Evolutionary conservation across 2,888 invertebrate genomes (phyloP).

Genomic region (Timema cristinae): DNA sequence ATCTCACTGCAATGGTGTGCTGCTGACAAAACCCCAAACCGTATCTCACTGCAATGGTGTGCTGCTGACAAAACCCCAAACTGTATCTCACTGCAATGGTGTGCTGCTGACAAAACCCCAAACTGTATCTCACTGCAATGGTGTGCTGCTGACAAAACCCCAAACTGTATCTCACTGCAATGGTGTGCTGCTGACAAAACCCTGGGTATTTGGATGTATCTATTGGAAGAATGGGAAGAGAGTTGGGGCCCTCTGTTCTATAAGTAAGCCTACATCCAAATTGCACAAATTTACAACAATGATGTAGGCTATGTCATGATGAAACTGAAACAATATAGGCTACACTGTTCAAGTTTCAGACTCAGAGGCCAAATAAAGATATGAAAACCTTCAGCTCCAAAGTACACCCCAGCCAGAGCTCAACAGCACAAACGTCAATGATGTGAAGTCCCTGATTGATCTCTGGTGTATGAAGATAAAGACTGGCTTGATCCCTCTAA

Average conservation of each 20-base stretch:
- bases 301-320: conserved; percentile 9
- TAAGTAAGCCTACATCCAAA: conserved; percentile 5
- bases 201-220: background rate
- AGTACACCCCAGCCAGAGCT: background rate
- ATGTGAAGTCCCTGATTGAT: background rate
- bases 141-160: too few species aligned
- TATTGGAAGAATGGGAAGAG: background rate
- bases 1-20: too few species aligned
- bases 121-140: too few species aligned
- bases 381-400: background rate
- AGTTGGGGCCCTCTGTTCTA: background rate
- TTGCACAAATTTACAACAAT: background rate
- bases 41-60: too few species aligned
- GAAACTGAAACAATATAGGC: conserved; percentile 1
- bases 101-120: too few species aligned
- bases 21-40: too few species aligned
- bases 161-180: too few species aligned
- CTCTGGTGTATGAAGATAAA: background rate
- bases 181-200: background rate
- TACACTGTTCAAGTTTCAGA: background rate
- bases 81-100: too few species aligned
- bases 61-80: too few species aligned
- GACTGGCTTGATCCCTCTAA: background rate
- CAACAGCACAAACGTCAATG: too few species aligned
- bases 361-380: background rate